Conservation (phyloP, 2,888 invertebrate genomes). For the Nesidiocoris tenuis region DNA sequence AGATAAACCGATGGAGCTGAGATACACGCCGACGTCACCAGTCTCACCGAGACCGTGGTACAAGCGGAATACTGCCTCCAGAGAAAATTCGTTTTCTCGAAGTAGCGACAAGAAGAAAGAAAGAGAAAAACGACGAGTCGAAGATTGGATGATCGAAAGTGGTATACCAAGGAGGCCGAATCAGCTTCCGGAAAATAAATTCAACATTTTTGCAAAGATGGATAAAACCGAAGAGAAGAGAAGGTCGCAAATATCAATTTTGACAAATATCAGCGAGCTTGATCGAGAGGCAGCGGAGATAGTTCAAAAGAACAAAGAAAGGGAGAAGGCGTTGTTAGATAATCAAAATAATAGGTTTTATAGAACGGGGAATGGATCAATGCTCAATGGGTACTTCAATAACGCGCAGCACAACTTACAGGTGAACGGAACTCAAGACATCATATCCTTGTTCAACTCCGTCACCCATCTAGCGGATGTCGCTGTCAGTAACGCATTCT, state of each 20-base stretch:
- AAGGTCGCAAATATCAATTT: constrained; percentile 62
- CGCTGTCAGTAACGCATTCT: constrained; percentile 10
- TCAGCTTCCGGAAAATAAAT: constrained; percentile 44
- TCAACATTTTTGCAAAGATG: constrained; percentile 48
- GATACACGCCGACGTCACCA: constrained; percentile 55
- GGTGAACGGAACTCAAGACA: constrained; percentile 56
- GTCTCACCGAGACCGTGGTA: constrained; percentile 67
- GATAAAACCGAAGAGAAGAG: constrained; percentile 58
- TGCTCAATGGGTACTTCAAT: constrained; percentile 48
- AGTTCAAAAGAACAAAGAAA: constrained; percentile 61
- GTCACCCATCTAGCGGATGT: constrained; percentile 61
- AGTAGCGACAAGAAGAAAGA: constrained; percentile 46
- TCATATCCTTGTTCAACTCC: constrained; percentile 65
- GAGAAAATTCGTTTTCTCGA: constrained; percentile 40
- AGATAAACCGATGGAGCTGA: constrained; percentile 46
- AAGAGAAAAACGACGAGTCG: constrained; percentile 50
- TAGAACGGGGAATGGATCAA: constrained; percentile 18
- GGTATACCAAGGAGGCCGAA: constrained; percentile 48
- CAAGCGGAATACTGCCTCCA: constrained; percentile 57
- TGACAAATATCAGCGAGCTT: constrained; percentile 75
- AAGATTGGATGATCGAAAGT: constrained; percentile 57
- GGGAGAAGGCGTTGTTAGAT: constrained; percentile 52
- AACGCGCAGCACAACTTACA: constrained; percentile 52
- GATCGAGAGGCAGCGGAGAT: constrained; percentile 77
- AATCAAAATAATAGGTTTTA: constrained; percentile 53